Evolutionary conservation across 2,797 vertebrate genomes (phyloP).

Genomic region (Sylvia borin): DNA sequence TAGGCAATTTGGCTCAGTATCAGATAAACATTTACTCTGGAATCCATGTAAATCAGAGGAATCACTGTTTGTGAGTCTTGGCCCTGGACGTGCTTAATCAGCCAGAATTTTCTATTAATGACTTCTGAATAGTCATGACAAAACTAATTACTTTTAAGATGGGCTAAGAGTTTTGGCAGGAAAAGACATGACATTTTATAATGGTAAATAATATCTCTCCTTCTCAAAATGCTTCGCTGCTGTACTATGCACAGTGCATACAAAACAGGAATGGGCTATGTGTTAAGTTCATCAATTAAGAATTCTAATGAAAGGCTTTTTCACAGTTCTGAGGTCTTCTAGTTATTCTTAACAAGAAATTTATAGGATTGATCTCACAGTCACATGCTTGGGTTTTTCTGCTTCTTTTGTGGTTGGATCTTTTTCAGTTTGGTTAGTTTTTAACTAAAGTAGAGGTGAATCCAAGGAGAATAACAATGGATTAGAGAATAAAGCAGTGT

Average conservation of each 20-base stretch:
- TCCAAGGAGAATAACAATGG: neutral
- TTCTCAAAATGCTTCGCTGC: neutral
- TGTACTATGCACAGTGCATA: neutral
- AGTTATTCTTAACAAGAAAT: neutral
- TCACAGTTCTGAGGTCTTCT: neutral
- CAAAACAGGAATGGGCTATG: neutral
- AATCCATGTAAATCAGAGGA: slow-evolving; percentile 1
- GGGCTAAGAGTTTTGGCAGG: neutral
- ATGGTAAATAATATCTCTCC: slow-evolving; percentile 9
- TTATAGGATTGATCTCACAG: neutral
- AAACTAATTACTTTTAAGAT: slow-evolving; percentile 34
- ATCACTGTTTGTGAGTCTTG: neutral
- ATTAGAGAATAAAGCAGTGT: neutral
- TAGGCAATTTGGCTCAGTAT: neutral
- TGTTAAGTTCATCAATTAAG: neutral
- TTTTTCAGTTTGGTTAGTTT: neutral
- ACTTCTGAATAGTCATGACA: slow-evolving; percentile 17
- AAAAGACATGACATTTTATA: neutral
- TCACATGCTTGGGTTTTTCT: neutral
- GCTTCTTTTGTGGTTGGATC: neutral
- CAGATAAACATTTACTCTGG: slow-evolving; percentile 27
- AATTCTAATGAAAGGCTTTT: neutral
- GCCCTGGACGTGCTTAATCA: neutral
- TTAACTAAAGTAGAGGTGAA: neutral
- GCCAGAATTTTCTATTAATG: slow-evolving; percentile 29